Base-by-base conservation (phyloP, 2,797 vertebrate species). In the Menidia menidia region DNA sequence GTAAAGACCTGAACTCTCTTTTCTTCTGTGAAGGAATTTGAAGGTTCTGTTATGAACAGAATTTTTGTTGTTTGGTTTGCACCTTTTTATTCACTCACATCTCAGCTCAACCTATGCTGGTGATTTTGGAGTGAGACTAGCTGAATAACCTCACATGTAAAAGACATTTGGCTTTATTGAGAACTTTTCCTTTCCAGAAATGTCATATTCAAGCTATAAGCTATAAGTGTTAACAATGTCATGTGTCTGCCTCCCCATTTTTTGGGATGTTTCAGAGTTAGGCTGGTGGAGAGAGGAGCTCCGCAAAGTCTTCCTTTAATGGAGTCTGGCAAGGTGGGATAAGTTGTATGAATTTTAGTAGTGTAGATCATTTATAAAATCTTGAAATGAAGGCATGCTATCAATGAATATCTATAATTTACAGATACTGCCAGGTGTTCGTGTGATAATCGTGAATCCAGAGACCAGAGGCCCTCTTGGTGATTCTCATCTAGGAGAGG, bases 401-500 rank as follows among this genome's bases (percentile, higher is more conserved):
- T 74, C 30, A 18, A 11, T 44, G 5, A 50, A 39, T 65, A 35
- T 75, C 9, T 59, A 16, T 43, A 32, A 30, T 72, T 16, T 75
- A 45, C 63, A 99, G 98, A 98, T 99, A 66, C 90, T 99, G 70
- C 98, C 98, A 25, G 98, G 98, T 51, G 97, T 99, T 74, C 95
- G 97, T 82, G 98, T 99, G 63, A 96, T 99, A 72, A 99, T 99
- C 18, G 98, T 99, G 30, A 98, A 99, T 80, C 97, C 98, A 7
- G 98, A 99, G 90, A 99, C 97, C 14, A 96, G 95, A 91, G 98
- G 98, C 39, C 98, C 98, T 3, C 95, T 99, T 9, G 98, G 98
- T 65, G 98, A 99, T 83, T 98, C 98, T 85, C 97, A 99, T 78
- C 95, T 99, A 8, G 98, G 98, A 82, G 98, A 99, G 96, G 98